A percentile compares a stretch with the other conserved stretches of the same genome.
phyloP scores from a whole-genome alignment of 2,888 invertebrate genomes.

The Tromatobia lineatoria region DNA sequence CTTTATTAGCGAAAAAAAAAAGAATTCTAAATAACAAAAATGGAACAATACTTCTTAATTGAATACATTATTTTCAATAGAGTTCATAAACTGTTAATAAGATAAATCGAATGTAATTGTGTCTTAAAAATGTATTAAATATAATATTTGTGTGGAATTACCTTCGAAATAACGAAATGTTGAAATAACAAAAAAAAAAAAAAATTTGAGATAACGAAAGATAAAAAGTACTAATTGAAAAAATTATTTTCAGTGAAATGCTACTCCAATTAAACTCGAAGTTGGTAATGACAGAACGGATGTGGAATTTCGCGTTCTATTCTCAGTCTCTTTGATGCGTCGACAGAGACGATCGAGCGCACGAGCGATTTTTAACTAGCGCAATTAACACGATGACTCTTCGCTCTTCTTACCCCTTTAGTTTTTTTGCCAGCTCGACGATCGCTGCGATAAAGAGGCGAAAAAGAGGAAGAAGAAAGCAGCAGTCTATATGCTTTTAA shows the following conservation, averaged over 20 bases:
- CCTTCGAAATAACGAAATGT: too few species aligned
- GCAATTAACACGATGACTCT: constrained; percentile 34
- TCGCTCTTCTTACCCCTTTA: background rate
- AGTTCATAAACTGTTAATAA: too few species aligned
- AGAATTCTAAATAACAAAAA: background rate
- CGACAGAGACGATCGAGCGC: constrained; percentile 2
- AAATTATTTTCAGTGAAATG: too few species aligned
- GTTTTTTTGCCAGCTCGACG: constrained; percentile 6
- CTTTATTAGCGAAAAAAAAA: background rate
- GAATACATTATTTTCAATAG: too few species aligned
- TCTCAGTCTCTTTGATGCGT: constrained; percentile 4
- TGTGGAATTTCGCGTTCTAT: background rate
- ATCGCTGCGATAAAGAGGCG: background rate
- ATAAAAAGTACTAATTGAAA: too few species aligned
- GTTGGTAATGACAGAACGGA: background rate
- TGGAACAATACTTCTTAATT: too few species aligned
- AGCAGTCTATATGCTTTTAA: constrained; percentile 17
- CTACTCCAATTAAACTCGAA: too few species aligned
- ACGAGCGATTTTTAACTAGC: constrained; percentile 14
- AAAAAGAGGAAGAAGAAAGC: constrained; percentile 16
- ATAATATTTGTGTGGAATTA: too few species aligned
- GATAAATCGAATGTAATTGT: too few species aligned
- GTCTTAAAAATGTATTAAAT: too few species aligned
- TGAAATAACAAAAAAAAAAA: too few species aligned
- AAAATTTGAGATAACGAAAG: too few species aligned